Evolutionary conservation across 2,888 invertebrate genomes (phyloP), one percentile per base, ranked within the genome.

Genomic region (Colostygia pectinataria): DNA sequence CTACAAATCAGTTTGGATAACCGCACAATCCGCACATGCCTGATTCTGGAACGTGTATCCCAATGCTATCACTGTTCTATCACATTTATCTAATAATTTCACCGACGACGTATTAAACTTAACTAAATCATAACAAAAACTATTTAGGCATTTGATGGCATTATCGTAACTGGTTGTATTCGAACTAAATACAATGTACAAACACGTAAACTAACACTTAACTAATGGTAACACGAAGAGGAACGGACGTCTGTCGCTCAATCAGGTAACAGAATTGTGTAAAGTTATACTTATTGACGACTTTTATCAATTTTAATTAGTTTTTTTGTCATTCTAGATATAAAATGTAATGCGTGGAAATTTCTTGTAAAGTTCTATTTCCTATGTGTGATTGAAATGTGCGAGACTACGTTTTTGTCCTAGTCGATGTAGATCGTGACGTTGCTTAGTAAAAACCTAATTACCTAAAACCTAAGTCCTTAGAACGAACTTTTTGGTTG

Each of bases 71-170:
- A 84, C 86, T 82, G 79, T 77, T 68, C 79, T 88, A 87, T 87
- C 87, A 87, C 87, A 87, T 77, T 81, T 79, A 86, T 81, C 83
- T 83, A 84, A 86, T 84, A 83, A 86, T 84, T 86, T 87, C 83
- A 80, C 78, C 74, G 73, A 81, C 77, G 57, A 34, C 23, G 31
- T 71, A 66, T 65, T 73, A 74, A 77, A 74, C 78, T 80, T 74
- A 79, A 71, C 60, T 70, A 65, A 68, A 77, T 63, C 68, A 80
- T 74, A 84, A 83, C 74, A 75, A 79, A 71, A 84, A 77, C 80
- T 86, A 86, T 78, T 88, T 89, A 90, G 89, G 89, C 90, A 90
- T 89, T 86, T 85, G 79, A 90, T 89, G 90, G 90, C 90, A 89
- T 89, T 88, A 82, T 84, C 75, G 80, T 85, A 84, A 88, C 85